phyloP scores from a whole-genome alignment of 2,888 invertebrate genomes.

The Liposcelis brunnea region DNA sequence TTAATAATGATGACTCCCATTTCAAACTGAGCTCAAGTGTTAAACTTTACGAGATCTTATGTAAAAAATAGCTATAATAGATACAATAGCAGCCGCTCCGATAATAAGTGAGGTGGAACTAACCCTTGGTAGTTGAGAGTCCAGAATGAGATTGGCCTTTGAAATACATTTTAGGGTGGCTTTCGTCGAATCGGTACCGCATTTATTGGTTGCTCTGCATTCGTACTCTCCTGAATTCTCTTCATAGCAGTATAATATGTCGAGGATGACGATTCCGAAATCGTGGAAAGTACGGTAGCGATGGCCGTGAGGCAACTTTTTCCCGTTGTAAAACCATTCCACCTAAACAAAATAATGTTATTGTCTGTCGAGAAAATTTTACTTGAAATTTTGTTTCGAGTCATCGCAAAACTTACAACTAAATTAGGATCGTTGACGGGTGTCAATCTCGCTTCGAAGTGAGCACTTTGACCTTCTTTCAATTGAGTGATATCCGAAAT shows the following conservation, averaged over 20 bases:
- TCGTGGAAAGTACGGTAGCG: conserved; percentile 95
- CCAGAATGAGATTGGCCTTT: conserved; percentile 75
- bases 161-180: conserved; percentile 73
- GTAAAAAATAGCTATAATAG: no score
- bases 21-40: no score
- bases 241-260: conserved; percentile 89
- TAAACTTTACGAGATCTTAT: no score
- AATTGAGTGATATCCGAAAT: conserved; percentile 68
- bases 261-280: conserved; percentile 90
- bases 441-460: conserved; percentile 79
- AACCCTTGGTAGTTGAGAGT: conserved; percentile 81
- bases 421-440: conserved; percentile 91
- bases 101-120: conserved; percentile 20
- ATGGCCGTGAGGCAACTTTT: conserved; percentile 84
- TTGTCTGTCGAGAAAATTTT: neutral
- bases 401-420: conserved; percentile 38
- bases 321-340: conserved; percentile 90
- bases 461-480: conserved; percentile 88
- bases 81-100: no score
- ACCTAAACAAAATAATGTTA: conserved; percentile 24
- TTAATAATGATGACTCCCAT: no score
- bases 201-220: conserved; percentile 81
- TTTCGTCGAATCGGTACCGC: conserved; percentile 73
- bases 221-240: conserved; percentile 90
- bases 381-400: conserved; percentile 10